Base-by-base conservation (phyloP, 2,888 invertebrate genomes). In the Drosophila longiperda region DNA sequence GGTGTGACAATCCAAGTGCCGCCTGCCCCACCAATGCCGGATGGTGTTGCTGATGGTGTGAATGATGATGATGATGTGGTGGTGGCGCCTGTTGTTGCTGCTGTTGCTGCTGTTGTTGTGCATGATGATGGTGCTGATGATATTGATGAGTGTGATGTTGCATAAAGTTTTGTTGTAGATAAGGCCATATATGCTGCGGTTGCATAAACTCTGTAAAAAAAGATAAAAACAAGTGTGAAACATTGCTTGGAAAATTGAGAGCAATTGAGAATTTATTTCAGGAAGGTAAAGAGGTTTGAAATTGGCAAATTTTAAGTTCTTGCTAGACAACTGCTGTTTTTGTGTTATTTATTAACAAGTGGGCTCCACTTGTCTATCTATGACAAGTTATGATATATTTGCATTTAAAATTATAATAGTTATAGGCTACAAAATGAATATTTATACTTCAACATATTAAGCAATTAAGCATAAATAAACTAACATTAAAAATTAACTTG, bases 121-220 rank as follows among this genome's bases (percentile, higher is more conserved):
- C 68, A 29, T 80, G 89, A 36, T 87, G 89, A 65, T 84, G 89
- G 62, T 87, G 87, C 59, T 88, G 87, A 36, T 90, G 89, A 67
- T 90, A 82, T 61, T 89, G 85, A 80, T 87, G 89, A 57, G 87
- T 61, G 73, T 87, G 90, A 54, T 87, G 87, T 80, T 93, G 93
- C 89, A 93, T 93, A 86, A 93, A 93, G 89, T 93, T 93, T 85
- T 93, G 93, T 90, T 93, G 93, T 88, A 93, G 92, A 92, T 93
- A 93, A 93, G 93, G 93, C 93, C 93, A 93, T 89, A 93, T 92
- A 91, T 93, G 93, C 91, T 93, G 93, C 80, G 93, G 93, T 92
- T 93, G 93, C 88, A 93, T 93, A 88, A 93, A 93, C 89, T 93
- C 93, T 93, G 88, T 34, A 73, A 84, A 63, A 63, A 42, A 15